phyloP scores from a whole-genome alignment of 2,113 vertebrate genomes.

The Halichoerus grypus region DNA sequence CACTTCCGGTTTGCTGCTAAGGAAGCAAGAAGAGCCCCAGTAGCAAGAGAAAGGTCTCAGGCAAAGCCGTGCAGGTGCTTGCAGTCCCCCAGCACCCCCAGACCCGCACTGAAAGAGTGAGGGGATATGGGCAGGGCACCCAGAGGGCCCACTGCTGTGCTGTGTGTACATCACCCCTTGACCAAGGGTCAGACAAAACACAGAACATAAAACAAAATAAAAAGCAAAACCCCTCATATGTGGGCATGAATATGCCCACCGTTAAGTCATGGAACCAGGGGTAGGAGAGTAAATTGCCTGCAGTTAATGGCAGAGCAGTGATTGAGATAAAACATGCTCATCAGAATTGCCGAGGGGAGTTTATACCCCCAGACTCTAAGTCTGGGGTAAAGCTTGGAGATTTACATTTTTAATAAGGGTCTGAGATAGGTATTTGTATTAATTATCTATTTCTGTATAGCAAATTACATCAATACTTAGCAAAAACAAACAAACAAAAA shows the following conservation, averaged over 20 bases:
- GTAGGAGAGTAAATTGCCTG: background rate
- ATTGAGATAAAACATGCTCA: background rate
- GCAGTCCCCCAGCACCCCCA: accelerated
- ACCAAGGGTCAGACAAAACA: background rate
- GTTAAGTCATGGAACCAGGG: background rate
- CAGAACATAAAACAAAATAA: background rate
- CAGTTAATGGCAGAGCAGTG: background rate
- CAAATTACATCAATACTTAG: background rate
- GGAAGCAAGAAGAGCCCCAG: background rate
- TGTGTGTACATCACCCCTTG: background rate
- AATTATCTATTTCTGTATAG: background rate
- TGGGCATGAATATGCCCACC: too few relatives aligned
- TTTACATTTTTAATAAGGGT: background rate
- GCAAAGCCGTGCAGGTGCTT: background rate
- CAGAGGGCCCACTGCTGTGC: accelerated
- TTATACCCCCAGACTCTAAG: background rate
- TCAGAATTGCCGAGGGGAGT: background rate
- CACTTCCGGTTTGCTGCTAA: background rate
- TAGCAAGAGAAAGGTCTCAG: background rate
- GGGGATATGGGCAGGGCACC: background rate
- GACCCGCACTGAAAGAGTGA: background rate
- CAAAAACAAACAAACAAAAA: background rate
- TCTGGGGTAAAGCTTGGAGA: background rate
- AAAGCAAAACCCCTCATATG: background rate
- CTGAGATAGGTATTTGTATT: background rate